These are phyloP conservation scores for Melangyna quadrimaculata DNA, from an alignment of 2,888 invertebrate genomes.

Conservation along the genomic window DNA sequence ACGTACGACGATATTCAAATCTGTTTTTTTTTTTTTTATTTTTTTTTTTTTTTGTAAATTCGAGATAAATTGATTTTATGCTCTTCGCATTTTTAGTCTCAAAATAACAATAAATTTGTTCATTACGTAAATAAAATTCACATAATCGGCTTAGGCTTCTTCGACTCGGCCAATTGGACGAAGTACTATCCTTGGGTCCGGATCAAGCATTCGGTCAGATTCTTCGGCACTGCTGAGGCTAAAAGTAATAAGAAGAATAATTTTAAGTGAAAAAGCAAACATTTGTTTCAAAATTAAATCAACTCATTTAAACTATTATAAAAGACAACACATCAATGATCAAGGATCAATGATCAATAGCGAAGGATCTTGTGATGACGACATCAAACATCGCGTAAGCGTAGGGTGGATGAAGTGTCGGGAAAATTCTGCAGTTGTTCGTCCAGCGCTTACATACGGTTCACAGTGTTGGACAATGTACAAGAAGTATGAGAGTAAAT, in stretches of 20 bases:
- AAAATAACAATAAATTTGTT: constrained; percentile 30
- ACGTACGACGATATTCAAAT: constrained; percentile 21
- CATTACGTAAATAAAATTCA: constrained; percentile 41
- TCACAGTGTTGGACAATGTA: too few species aligned
- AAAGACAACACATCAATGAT: too few species aligned
- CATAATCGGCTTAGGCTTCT: constrained; percentile 80
- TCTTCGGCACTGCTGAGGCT: constrained; percentile 87
- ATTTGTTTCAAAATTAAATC: neutral
- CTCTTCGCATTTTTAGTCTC: constrained; percentile 45
- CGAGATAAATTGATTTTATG: constrained; percentile 58
- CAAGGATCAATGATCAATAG: too few species aligned
- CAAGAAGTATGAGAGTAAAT: too few species aligned
- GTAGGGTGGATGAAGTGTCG: too few species aligned
- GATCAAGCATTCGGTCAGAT: constrained; percentile 88
- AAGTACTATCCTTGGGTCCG: constrained; percentile 85
- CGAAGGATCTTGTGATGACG: too few species aligned
- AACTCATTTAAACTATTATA: neutral
- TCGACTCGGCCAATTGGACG: constrained; percentile 85
- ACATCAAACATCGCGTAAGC: too few species aligned
- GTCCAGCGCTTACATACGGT: too few species aligned
- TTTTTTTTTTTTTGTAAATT: constrained; percentile 47
- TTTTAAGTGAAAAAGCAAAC: neutral
- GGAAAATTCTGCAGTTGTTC: too few species aligned
- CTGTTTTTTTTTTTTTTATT: neutral
- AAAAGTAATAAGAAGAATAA: neutral